phyloP scores from a whole-genome alignment of 2,113 vertebrate species.

The Oryzias celebensis region DNA sequence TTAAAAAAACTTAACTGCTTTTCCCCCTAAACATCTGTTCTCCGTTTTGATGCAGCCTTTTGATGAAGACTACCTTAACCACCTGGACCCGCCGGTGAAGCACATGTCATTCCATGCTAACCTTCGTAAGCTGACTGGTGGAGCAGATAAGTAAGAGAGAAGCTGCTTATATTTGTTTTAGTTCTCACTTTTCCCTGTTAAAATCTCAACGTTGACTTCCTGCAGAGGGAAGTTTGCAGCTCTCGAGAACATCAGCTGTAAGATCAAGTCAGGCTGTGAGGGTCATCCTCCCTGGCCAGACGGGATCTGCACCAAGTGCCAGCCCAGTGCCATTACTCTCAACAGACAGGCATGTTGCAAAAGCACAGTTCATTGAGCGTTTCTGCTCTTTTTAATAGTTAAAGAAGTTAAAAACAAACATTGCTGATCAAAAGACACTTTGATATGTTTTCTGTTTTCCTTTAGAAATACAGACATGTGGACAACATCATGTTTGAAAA shows the following conservation, averaged over 20 bases:
- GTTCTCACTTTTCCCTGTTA: fast-evolving
- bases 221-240: slow-evolving; percentile 95
- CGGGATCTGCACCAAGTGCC: slow-evolving; percentile 98
- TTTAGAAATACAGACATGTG: slow-evolving; percentile 97
- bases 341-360: slow-evolving; percentile 86
- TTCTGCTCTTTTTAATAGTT: neutral
- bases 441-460: neutral
- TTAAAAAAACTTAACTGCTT: too few species aligned
- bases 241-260: slow-evolving; percentile 99
- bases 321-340: slow-evolving; percentile 96
- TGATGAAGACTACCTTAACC: slow-evolving; percentile 98
- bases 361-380: neutral
- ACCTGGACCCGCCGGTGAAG: slow-evolving; percentile 97
- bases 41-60: slow-evolving; percentile 82
- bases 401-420: neutral
- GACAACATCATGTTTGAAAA: slow-evolving; percentile 99
- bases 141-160: slow-evolving; percentile 99
- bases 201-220: neutral
- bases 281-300: slow-evolving; percentile 97
- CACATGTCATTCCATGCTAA: slow-evolving; percentile 99
- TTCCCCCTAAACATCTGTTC: too few species aligned
- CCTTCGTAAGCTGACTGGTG: slow-evolving; percentile 96
- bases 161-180: neutral
- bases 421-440: too few species aligned
- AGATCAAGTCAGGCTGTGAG: slow-evolving; percentile 97